Evolutionary conservation across 2,797 vertebrate species (phyloP).

Genomic region (Rhynchonycteris naso): DNA sequence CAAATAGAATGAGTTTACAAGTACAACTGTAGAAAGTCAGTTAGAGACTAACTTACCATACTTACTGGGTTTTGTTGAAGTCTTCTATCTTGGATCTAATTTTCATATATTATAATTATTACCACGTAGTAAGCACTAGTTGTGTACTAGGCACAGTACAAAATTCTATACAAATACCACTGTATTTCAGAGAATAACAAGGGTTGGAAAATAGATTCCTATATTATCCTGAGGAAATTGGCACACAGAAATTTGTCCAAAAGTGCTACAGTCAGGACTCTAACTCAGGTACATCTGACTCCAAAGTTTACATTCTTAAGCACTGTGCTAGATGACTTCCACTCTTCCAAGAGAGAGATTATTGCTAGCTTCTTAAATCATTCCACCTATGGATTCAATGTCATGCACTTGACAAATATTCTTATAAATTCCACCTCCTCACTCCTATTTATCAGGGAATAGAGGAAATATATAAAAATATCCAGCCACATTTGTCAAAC

Average conservation of each 20-base stretch:
- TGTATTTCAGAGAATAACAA: background rate
- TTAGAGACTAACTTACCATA: background rate
- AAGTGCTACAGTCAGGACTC: background rate
- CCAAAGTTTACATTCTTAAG: background rate
- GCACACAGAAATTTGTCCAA: background rate
- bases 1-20: background rate
- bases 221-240: background rate
- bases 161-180: background rate
- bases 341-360: background rate
- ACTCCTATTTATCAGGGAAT: constrained; percentile 66
- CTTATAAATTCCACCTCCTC: constrained; percentile 80
- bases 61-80: background rate
- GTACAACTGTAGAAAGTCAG: background rate
- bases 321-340: background rate
- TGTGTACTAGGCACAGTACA: background rate
- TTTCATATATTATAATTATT: background rate
- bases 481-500: constrained; percentile 83
- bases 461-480: constrained; percentile 77
- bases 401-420: constrained; percentile 80
- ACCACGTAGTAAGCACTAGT: constrained; percentile 30
- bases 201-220: background rate
- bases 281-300: background rate
- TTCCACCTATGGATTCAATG: constrained; percentile 70
- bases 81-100: background rate
- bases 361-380: constrained; percentile 76